Evolutionary conservation across 2,888 invertebrate genomes (phyloP).

Genomic region (Limenitis camilla): DNA sequence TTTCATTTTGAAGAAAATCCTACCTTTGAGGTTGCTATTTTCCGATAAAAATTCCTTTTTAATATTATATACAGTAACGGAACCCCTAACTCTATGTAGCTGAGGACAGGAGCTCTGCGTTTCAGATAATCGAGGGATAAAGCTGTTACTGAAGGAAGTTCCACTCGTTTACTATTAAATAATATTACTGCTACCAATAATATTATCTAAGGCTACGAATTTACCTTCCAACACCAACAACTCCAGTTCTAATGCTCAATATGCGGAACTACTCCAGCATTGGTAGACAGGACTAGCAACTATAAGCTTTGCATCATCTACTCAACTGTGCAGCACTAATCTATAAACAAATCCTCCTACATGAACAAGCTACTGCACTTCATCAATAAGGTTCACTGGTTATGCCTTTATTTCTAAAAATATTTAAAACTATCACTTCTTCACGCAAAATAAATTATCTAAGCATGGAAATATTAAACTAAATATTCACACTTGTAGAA

Average conservation of each 20-base stretch:
- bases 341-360: constrained; percentile 33
- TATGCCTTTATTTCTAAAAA: constrained; percentile 4
- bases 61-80: no score
- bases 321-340: constrained; percentile 44
- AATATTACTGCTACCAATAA: no score
- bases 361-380: constrained; percentile 11
- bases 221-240: constrained; percentile 47
- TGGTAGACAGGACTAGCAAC: constrained; percentile 39
- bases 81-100: no score
- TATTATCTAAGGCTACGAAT: constrained; percentile 4
- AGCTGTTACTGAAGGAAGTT: constrained; percentile 43
- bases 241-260: constrained; percentile 62
- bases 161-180: constrained; percentile 4
- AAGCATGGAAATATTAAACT: constrained; percentile 10
- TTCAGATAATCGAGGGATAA: constrained; percentile 64
- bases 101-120: constrained; percentile 68
- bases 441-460: constrained; percentile 6
- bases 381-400: neutral
- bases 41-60: no score
- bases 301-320: constrained; percentile 58
- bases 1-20: no score
- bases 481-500: constrained; percentile 1
- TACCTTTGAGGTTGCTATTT: no score
- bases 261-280: constrained; percentile 41
- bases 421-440: neutral